phyloP scores from a whole-genome alignment of 1,140 invertebrate species.

The Mamestra configurata region DNA sequence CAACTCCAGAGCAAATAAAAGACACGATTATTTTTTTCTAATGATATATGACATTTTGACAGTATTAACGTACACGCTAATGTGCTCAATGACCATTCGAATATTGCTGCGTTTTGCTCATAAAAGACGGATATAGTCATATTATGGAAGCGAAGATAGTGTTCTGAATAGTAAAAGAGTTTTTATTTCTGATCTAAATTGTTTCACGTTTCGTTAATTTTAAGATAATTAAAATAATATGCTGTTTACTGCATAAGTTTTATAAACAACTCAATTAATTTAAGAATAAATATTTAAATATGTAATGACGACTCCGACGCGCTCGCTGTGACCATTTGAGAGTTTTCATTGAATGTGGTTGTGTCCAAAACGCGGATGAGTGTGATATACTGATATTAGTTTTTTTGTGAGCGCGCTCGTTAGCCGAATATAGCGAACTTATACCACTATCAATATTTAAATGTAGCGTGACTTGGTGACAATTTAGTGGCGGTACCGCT shows the following conservation, averaged over 20 bases:
- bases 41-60: slow-evolving; percentile 44
- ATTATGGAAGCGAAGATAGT: neutral
- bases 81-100: slow-evolving; percentile 34
- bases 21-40: slow-evolving; percentile 39
- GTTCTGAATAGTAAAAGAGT: neutral
- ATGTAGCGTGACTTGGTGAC: slow-evolving; percentile 73
- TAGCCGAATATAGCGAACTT: slow-evolving; percentile 78
- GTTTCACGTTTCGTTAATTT: slow-evolving; percentile 18
- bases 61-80: slow-evolving; percentile 31
- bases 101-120: slow-evolving; percentile 27
- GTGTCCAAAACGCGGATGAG: slow-evolving; percentile 79
- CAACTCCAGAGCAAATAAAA: slow-evolving; percentile 8
- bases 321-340: slow-evolving; percentile 68
- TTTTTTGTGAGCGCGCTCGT: slow-evolving; percentile 79
- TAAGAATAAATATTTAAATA: neutral
- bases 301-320: slow-evolving; percentile 51
- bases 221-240: neutral
- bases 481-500: slow-evolving; percentile 71
- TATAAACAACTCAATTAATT: neutral
- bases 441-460: slow-evolving; percentile 81
- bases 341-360: slow-evolving; percentile 76
- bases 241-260: neutral
- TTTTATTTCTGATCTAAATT: neutral
- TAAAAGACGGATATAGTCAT: slow-evolving; percentile 28
- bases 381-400: slow-evolving; percentile 85